Conservation (phyloP, 2,888 invertebrate genomes). For the Chalcosyrphus nemorum region DNA sequence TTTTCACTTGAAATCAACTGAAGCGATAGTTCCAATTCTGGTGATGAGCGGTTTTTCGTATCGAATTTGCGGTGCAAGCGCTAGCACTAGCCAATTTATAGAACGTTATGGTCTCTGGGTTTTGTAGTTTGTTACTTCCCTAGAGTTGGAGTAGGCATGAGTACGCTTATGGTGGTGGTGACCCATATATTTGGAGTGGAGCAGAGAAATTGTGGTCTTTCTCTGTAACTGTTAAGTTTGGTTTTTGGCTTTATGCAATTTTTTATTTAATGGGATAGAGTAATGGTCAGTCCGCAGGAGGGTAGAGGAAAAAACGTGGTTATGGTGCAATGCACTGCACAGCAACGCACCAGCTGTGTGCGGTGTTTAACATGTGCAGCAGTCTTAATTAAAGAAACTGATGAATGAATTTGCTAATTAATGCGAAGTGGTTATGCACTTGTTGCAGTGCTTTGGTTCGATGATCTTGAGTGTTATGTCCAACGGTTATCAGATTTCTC, state of each 20-base stretch:
- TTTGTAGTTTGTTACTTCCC: constrained; percentile 58
- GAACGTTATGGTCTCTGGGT: constrained; percentile 68
- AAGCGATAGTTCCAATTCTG: constrained; percentile 59
- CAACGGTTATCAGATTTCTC: constrained; percentile 57
- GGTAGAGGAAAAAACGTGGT: not conserved
- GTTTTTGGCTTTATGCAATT: constrained; percentile 67
- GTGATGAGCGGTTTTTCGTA: constrained; percentile 61
- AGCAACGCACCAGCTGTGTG: not conserved
- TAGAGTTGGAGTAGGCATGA: constrained; percentile 27
- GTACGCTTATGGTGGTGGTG: constrained; percentile 52
- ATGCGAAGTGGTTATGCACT: constrained; percentile 48
- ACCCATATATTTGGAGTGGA: constrained; percentile 57
- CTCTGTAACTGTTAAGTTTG: constrained; percentile 52
- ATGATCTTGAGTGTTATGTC: constrained; percentile 37
- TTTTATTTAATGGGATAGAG: constrained; percentile 16
- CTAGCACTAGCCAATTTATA: constrained; percentile 49
- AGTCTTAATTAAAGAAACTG: constrained; percentile 57
- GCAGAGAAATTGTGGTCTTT: constrained; percentile 66
- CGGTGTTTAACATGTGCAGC: constrained; percentile 19
- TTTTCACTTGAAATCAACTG: constrained; percentile 10
- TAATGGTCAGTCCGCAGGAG: constrained; percentile 29
- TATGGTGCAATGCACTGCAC: constrained; percentile 51
- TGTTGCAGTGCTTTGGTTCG: constrained; percentile 56
- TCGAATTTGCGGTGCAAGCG: constrained; percentile 43
- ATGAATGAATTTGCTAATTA: constrained; percentile 67